These are phyloP conservation scores for Phaetusa simplex DNA, from an alignment of 2,113 vertebrate species.

Conservation along the genomic window DNA sequence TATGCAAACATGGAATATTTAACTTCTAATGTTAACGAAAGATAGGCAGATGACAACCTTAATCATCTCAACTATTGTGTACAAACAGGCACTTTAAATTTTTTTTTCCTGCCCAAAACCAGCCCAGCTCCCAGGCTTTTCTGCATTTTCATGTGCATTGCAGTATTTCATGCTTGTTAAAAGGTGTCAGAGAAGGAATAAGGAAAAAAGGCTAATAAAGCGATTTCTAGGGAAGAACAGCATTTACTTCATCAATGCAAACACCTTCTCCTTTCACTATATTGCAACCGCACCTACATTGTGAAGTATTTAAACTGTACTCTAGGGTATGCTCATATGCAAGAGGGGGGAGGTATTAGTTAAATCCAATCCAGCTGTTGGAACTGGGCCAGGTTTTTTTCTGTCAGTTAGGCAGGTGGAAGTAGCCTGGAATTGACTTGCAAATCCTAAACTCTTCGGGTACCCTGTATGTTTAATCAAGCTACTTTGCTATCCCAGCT, in stretches of 20 bases:
- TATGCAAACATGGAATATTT: neutral
- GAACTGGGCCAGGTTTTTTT: neutral
- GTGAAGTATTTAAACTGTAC: neutral
- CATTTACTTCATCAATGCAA: neutral
- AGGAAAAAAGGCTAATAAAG: neutral
- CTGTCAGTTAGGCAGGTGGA: slow-evolving; percentile 13
- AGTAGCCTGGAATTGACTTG: slow-evolving; percentile 14
- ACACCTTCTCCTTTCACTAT: neutral
- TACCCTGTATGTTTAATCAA: neutral
- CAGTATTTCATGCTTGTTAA: neutral
- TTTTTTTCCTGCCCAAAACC: neutral
- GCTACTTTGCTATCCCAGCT: neutral
- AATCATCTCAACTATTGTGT: neutral
- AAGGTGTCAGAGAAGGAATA: neutral
- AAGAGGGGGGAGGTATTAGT: neutral
- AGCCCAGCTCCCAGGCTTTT: neutral
- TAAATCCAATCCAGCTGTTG: slow-evolving; percentile 20
- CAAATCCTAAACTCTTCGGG: neutral
- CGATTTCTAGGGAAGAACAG: neutral
- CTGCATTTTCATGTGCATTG: neutral
- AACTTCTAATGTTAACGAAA: neutral
- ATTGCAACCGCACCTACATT: neutral
- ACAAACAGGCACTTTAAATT: neutral
- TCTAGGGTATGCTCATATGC: neutral
- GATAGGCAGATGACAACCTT: neutral